Conservation (phyloP, 2,113 vertebrate genomes). For the Nibea coibor region DNA sequence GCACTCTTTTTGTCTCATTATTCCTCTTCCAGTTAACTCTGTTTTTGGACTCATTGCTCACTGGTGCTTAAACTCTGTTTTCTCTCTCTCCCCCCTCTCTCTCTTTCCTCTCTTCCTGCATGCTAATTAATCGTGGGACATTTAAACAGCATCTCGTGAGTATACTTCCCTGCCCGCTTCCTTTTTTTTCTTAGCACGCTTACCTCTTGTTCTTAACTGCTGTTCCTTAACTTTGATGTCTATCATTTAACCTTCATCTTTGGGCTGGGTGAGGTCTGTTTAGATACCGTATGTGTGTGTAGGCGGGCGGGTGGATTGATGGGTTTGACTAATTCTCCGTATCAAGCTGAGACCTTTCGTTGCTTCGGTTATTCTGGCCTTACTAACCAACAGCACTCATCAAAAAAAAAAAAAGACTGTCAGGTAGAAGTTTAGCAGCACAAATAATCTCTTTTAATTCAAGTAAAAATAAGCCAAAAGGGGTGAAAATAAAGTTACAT, state of each 20-base stretch:
- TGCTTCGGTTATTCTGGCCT: background rate
- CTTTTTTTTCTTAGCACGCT: conserved; percentile 8
- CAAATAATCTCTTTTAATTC: conserved; percentile 20
- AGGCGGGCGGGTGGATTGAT: background rate
- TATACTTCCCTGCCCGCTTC: conserved; percentile 70
- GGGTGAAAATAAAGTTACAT: background rate
- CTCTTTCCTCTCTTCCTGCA: conserved; percentile 51
- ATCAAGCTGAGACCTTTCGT: background rate
- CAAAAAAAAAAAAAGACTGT: background rate
- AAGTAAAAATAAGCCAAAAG: conserved; percentile 13
- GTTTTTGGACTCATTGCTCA: conserved; percentile 21
- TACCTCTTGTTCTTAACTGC: conserved; percentile 34
- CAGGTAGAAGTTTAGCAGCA: background rate
- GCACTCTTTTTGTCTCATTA: conserved; percentile 24
- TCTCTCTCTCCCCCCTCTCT: background rate
- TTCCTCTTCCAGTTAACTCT: background rate
- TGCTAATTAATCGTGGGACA: conserved; percentile 49
- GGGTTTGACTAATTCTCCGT: background rate
- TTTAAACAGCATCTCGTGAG: conserved; percentile 91
- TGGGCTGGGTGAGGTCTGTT: conserved; percentile 12
- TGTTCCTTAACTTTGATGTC: conserved; percentile 27
- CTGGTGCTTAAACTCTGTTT: conserved; percentile 30
- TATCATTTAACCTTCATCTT: conserved; percentile 56
- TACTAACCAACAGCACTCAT: conserved; percentile 1
- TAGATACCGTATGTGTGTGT: background rate